These are phyloP conservation scores for Megaceryle torquata DNA, from an alignment of 2,113 vertebrate genomes.

Conservation along the genomic window DNA sequence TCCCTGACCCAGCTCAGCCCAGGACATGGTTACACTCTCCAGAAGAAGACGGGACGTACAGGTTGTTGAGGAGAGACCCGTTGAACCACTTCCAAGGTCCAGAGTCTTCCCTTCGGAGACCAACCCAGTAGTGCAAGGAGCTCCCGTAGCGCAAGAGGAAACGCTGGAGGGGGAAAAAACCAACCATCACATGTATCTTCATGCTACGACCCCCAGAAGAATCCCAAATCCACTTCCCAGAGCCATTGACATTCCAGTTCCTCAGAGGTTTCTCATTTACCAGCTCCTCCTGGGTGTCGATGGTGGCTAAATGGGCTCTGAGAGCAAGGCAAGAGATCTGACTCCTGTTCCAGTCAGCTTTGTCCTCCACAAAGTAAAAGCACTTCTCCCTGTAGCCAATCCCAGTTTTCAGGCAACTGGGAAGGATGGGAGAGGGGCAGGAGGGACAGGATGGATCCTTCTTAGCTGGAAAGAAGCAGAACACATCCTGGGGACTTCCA, in stretches of 20 bases:
- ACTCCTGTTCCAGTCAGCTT: neutral
- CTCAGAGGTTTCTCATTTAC: neutral
- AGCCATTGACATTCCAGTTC: fast-evolving
- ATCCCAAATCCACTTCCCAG: neutral
- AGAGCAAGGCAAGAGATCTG: neutral
- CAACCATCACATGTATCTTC: neutral
- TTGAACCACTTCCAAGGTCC: conserved; percentile 2
- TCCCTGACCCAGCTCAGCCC: neutral
- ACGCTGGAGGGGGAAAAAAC: neutral
- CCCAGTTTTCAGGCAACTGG: neutral
- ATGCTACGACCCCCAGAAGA: fast-evolving
- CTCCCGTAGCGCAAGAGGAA: neutral
- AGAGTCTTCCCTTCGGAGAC: neutral
- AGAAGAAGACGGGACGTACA: neutral
- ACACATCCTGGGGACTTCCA: fast-evolving
- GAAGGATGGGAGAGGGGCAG: neutral
- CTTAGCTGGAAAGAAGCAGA: neutral
- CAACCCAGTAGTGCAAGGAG: neutral
- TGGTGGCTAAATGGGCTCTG: neutral
- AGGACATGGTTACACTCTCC: neutral
- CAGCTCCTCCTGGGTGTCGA: neutral
- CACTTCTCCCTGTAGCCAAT: neutral
- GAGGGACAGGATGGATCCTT: neutral
- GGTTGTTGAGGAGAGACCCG: neutral
- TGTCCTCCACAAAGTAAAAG: neutral